Base-by-base conservation (phyloP, 2,113 vertebrate genomes). In the Ahaetulla prasina region DNA sequence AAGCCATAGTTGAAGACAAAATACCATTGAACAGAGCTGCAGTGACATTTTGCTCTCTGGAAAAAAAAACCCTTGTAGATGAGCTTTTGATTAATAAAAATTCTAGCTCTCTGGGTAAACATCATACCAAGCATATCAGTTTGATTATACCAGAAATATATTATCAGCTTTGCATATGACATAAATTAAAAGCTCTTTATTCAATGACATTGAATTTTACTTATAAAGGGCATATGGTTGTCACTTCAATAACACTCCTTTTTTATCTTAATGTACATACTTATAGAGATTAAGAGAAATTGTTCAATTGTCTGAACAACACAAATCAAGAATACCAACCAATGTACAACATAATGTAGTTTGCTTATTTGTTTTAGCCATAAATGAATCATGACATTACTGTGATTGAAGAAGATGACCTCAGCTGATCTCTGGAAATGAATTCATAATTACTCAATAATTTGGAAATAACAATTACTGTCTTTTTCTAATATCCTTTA, bases 351-450 rank as follows among this genome's bases (percentile, higher is more conserved):
- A 89, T 96, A 95, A 91, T 90, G 45, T 91, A 9, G 45, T 95
- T 95, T 96, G 57, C 88, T 96, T 97, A 6, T 89, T 91, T 92
- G 57, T 90, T 94, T 94, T 92, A 93, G 52, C 43, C 2, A 0
- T 95, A 89, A 87, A 57, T 14, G 53, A 96, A 91, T 96, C 90
- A 89, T 91, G 39, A 60, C 92, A 52, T 91, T 94, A 89, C 89
- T 93, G 74, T 45, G 87, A 25, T 91, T 96, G 88, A 92, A 90
- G 68, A 92, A 45, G 54, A 95, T 95, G 90, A 95, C 88, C 52
- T 95, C 95, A 95, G 91, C 92, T 92, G 91, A 94, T 87, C 92
- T 95, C 91, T 93, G 95, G 85, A 96, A 96, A 89, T 93, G 92
- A 93, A 92, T 96, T 96, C 96, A 10, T 88, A 94, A 94, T 94